Conservation (phyloP, 2,888 invertebrate genomes). For the Cantharis nigra region DNA sequence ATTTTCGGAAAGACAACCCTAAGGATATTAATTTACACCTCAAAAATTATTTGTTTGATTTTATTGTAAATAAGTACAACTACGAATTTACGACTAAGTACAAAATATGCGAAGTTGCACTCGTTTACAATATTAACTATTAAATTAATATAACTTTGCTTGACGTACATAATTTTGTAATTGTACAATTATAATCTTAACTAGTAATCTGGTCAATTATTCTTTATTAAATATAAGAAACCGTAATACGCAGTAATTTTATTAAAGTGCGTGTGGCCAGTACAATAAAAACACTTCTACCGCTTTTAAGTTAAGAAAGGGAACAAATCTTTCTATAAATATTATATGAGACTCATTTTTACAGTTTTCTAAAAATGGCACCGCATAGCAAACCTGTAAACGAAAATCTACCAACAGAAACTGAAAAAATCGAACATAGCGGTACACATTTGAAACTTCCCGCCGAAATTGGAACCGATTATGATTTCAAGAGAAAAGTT, state of each 20-base stretch:
- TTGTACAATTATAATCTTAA: background rate
- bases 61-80: too few species aligned
- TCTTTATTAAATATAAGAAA: background rate
- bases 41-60: too few species aligned
- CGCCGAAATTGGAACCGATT: slow-evolving; percentile 59
- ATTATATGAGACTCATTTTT: background rate
- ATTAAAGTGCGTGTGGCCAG: background rate
- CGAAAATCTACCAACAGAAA: background rate
- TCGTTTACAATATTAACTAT: too few species aligned
- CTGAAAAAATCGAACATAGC: background rate
- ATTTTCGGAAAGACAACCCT: too few species aligned
- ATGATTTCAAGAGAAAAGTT: slow-evolving; percentile 57
- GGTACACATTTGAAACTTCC: slow-evolving; percentile 44
- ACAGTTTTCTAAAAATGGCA: slow-evolving; percentile 10
- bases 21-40: too few species aligned
- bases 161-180: too few species aligned
- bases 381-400: slow-evolving; percentile 11
- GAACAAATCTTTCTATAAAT: background rate
- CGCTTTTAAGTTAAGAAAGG: too few species aligned
- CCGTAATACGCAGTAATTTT: background rate
- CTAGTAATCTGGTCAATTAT: background rate
- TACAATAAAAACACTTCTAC: background rate
- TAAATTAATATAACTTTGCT: too few species aligned
- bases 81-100: too few species aligned
- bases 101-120: too few species aligned